These are phyloP conservation scores for Plotosus lineatus DNA, from an alignment of 2,113 vertebrate genomes.

Conservation along the genomic window DNA sequence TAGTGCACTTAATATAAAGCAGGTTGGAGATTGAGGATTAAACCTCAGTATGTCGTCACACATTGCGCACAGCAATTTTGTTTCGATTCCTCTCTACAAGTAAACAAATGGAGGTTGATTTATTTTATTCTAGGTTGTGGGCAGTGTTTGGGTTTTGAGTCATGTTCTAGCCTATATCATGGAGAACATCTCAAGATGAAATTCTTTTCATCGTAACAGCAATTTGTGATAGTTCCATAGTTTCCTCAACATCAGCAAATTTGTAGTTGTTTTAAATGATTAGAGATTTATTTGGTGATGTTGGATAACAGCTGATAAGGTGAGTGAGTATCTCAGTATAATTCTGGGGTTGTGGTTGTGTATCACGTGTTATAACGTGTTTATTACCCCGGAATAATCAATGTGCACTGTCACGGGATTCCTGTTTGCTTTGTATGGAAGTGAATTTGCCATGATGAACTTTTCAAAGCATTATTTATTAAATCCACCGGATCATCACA, in stretches of 20 bases:
- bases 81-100: background rate
- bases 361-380: background rate
- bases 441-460: background rate
- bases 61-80: background rate
- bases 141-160: background rate
- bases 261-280: background rate
- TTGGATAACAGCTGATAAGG: background rate
- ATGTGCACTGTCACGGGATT: background rate
- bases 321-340: background rate
- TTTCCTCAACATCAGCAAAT: background rate
- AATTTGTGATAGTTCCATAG: background rate
- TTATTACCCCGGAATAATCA: background rate
- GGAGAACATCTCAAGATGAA: background rate
- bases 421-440: background rate
- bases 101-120: background rate
- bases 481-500: background rate
- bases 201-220: background rate
- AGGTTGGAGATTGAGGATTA: background rate
- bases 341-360: background rate
- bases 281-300: background rate
- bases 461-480: background rate
- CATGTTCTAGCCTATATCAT: background rate
- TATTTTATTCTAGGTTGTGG: background rate
- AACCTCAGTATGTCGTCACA: background rate
- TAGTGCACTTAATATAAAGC: background rate